Evolutionary conservation across 2,888 invertebrate species (phyloP), one percentile per base, ranked within the genome.

Genomic region (Microctonus brassicae): DNA sequence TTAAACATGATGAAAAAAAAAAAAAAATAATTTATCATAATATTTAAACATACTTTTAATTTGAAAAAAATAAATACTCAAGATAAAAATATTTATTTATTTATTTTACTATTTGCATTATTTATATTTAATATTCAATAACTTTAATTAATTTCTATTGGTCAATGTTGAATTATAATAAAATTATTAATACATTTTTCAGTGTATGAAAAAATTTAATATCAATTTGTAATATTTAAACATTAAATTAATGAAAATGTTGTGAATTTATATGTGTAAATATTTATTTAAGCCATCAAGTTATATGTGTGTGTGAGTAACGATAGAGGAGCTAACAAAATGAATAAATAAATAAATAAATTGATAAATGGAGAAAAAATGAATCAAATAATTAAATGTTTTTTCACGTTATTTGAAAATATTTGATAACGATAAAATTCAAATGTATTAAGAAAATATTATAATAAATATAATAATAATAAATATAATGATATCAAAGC

Each of bases 401-500:
- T n/a, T n/a, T n/a, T n/a, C n/a, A n/a, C n/a, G n/a, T n/a, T n/a
- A n/a, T n/a, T n/a, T n/a, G n/a, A n/a, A n/a, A n/a, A n/a, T n/a
- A n/a, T n/a, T n/a, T n/a, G n/a, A n/a, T n/a, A n/a, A n/a, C n/a
- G n/a, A n/a, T n/a, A n/a, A n/a, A n/a, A n/a, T n/a, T n/a, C n/a
- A n/a, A n/a, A n/a, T n/a, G n/a, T n/a, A n/a, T n/a, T n/a, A n/a
- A n/a, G n/a, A n/a, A n/a, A n/a, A n/a, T n/a, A n/a, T n/a, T n/a
- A 29, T 29, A 29, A 5, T 5, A 5, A 29, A 5, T 29, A 22
- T 52, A 52, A 52, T 22, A 68, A 42, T 57, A 55, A 47, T 67
- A 22, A 62, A 62, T 20, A 36, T 29, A 13, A 66, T 60, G 53
- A 65, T 34, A 60, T 24, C 1, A 52, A 42, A 17, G 11, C 68